Percentiles rank a stretch among this genome's conserved stretches.
Conservation (phyloP, 2,113 vertebrate genomes). For the Tupaia tana region DNA sequence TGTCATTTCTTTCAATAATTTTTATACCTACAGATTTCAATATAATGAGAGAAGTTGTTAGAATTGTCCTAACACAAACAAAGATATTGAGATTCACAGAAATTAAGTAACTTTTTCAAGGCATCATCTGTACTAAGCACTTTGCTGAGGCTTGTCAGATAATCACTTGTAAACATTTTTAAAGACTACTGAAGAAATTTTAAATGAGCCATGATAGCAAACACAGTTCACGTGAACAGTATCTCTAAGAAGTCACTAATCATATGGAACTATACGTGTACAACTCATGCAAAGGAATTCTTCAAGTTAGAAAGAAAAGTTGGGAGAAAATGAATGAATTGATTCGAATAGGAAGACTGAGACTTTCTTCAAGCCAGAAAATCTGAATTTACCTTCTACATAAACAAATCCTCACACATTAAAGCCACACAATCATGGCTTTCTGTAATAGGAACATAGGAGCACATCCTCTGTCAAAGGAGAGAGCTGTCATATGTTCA, state of each 20-base stretch:
- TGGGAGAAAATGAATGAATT: background rate
- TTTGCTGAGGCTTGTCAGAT: background rate
- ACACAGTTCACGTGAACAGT: background rate
- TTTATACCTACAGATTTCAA: background rate
- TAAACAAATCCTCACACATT: background rate
- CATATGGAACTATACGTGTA: background rate
- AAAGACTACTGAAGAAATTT: background rate
- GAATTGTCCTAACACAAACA: background rate
- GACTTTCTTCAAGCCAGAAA: background rate
- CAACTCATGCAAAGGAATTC: background rate
- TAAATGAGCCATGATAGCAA: background rate
- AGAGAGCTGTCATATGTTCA: slow-evolving; percentile 43
- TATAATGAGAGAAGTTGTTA: background rate
- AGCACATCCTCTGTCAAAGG: slow-evolving; percentile 6
- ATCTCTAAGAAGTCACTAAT: background rate
- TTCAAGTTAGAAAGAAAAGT: background rate
- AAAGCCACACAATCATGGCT: background rate
- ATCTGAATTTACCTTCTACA: background rate
- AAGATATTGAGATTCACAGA: slow-evolving; percentile 21
- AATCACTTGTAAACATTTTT: background rate
- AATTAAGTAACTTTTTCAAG: background rate
- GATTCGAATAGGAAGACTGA: background rate
- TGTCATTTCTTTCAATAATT: slow-evolving; percentile 34
- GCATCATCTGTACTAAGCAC: background rate
- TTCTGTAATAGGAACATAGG: background rate